These are phyloP conservation scores for Caenorhabditis plicata DNA, from an alignment of 2,888 invertebrate genomes.

Conservation along the genomic window DNA sequence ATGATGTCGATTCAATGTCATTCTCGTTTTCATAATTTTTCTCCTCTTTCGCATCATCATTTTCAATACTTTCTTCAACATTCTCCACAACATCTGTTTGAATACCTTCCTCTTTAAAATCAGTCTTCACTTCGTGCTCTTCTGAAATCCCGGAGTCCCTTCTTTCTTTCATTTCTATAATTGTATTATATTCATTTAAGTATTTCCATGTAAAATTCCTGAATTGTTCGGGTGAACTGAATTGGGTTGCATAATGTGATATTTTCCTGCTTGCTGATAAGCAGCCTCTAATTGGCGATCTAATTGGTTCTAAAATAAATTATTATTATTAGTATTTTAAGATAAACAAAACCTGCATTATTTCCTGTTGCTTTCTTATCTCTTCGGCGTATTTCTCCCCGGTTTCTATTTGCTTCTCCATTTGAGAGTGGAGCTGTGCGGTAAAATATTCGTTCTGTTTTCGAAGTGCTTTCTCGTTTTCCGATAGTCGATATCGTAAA, in stretches of 20 bases:
- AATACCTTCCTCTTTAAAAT: no score
- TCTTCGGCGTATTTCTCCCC: slow-evolving; percentile 43
- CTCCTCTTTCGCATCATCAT: neutral
- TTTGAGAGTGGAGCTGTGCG: slow-evolving; percentile 41
- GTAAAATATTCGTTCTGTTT: slow-evolving; percentile 54
- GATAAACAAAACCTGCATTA: slow-evolving; percentile 11
- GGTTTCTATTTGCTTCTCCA: slow-evolving; percentile 41
- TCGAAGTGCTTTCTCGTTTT: slow-evolving; percentile 31
- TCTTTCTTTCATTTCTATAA: neutral
- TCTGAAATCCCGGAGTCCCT: slow-evolving; percentile 25
- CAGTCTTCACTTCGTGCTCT: no score
- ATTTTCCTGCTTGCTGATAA: slow-evolving; percentile 23
- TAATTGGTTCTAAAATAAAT: slow-evolving; percentile 16
- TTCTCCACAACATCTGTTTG: slow-evolving; percentile 13
- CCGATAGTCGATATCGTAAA: slow-evolving; percentile 17
- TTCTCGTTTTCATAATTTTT: neutral
- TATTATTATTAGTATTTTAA: neutral
- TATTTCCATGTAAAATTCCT: neutral
- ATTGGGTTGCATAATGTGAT: slow-evolving; percentile 5
- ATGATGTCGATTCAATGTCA: slow-evolving; percentile 1
- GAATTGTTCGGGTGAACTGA: slow-evolving; percentile 2
- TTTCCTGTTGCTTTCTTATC: slow-evolving; percentile 40
- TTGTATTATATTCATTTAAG: neutral
- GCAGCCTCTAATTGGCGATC: slow-evolving; percentile 26
- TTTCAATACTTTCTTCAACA: slow-evolving; percentile 7